Evolutionary conservation across 2,113 vertebrate genomes (phyloP).

Genomic region (Chionodraco myersi): DNA sequence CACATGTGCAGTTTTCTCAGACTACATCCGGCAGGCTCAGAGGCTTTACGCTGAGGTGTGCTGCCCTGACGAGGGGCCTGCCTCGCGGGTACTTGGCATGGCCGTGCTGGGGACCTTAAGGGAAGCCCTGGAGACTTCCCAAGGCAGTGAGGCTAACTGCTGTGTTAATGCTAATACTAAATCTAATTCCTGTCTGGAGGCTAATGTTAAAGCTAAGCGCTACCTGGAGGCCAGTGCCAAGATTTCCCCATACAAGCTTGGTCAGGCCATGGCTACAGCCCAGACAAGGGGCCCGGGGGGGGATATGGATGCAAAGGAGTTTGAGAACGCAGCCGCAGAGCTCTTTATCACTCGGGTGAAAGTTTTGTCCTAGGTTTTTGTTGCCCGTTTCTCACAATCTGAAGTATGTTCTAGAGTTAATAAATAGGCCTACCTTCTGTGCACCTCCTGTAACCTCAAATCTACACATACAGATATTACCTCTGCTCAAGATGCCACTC

Average conservation of each 20-base stretch:
- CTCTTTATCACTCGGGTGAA: constrained; percentile 92
- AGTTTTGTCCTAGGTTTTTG: constrained; percentile 81
- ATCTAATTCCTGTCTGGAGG: constrained; percentile 81
- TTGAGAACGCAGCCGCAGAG: constrained; percentile 88
- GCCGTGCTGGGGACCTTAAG: constrained; percentile 89
- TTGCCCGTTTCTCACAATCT: neutral
- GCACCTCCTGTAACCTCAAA: constrained; percentile 1
- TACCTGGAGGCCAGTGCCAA: constrained; percentile 92
- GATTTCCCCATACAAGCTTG: constrained; percentile 88
- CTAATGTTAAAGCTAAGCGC: constrained; percentile 63
- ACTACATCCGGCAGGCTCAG: constrained; percentile 88
- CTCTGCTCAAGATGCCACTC: constrained; percentile 6
- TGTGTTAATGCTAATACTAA: constrained; percentile 56
- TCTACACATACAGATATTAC: constrained; percentile 8
- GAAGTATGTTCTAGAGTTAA: constrained; percentile 13
- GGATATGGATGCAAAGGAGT: constrained; percentile 91
- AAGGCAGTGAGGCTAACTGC: constrained; percentile 53
- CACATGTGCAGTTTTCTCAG: constrained; percentile 91
- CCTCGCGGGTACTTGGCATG: constrained; percentile 83
- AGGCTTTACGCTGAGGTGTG: constrained; percentile 88
- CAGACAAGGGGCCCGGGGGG: constrained; percentile 67
- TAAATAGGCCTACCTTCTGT: neutral
- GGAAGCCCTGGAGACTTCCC: constrained; percentile 85
- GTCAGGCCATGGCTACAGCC: constrained; percentile 87
- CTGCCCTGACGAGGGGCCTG: constrained; percentile 74